Percentiles rank a stretch among this genome's conserved stretches.
Evolutionary conservation across 2,888 invertebrate species (phyloP).

Genomic region (Ormia ochracea): DNA sequence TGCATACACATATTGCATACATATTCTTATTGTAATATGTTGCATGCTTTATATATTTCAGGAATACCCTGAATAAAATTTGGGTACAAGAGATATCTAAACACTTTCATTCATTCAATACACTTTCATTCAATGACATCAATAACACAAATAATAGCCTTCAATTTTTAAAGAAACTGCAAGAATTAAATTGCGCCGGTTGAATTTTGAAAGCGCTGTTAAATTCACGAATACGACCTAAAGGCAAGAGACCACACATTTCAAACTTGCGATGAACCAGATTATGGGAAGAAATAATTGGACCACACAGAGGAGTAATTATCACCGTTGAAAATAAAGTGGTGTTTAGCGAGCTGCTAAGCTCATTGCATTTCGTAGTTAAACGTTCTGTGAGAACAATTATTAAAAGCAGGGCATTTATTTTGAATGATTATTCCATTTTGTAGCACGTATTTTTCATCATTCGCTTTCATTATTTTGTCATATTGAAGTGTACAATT

Average conservation of each 20-base stretch:
- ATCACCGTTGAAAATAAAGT: slow-evolving; percentile 34
- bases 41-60: too few relatives aligned
- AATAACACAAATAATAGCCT: slow-evolving; percentile 22
- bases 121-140: slow-evolving; percentile 43
- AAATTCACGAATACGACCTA: slow-evolving; percentile 7
- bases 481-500: slow-evolving; percentile 61
- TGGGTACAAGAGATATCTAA: too few relatives aligned
- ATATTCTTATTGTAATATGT: too few relatives aligned
- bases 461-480: slow-evolving; percentile 52
- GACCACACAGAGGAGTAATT: slow-evolving; percentile 58
- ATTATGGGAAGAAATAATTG: slow-evolving; percentile 42
- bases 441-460: slow-evolving; percentile 1
- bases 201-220: slow-evolving; percentile 13
- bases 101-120: too few relatives aligned
- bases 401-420: slow-evolving; percentile 56
- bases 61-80: too few relatives aligned
- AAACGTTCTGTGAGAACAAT: slow-evolving; percentile 47
- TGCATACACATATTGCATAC: too few relatives aligned
- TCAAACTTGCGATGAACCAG: slow-evolving; percentile 19
- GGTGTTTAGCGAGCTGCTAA: slow-evolving; percentile 36
- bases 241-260: slow-evolving; percentile 49
- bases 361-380: slow-evolving; percentile 38
- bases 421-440: slow-evolving; percentile 59
- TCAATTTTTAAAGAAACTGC: slow-evolving; percentile 2
- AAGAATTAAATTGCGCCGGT: neutral